Conservation (phyloP, 2,797 vertebrate genomes). For the Danio kyathit region DNA sequence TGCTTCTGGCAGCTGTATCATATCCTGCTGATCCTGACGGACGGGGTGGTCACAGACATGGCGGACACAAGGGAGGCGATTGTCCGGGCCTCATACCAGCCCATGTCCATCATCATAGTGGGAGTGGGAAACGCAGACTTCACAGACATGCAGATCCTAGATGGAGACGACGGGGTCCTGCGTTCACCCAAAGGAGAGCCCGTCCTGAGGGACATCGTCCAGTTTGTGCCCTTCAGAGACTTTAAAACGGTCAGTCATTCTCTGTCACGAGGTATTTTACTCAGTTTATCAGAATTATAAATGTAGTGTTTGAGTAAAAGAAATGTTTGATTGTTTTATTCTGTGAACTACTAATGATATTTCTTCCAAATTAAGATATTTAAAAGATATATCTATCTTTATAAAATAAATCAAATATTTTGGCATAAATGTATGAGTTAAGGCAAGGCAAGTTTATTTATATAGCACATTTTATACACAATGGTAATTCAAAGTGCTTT, state of each 20-base stretch:
- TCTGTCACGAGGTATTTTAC: neutral
- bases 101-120: slow-evolving; percentile 95
- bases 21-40: slow-evolving; percentile 94
- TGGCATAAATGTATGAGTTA: too few species aligned
- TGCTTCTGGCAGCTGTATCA: slow-evolving; percentile 85
- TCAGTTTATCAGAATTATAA: too few species aligned
- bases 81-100: slow-evolving; percentile 90
- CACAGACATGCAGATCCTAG: slow-evolving; percentile 96
- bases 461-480: too few species aligned
- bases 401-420: too few species aligned
- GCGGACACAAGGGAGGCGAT: slow-evolving; percentile 93
- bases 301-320: too few species aligned
- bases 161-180: slow-evolving; percentile 89
- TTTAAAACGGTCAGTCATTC: slow-evolving; percentile 90
- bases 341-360: too few species aligned
- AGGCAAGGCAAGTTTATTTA: too few species aligned
- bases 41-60: slow-evolving; percentile 95
- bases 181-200: slow-evolving; percentile 91
- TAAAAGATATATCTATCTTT: too few species aligned
- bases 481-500: too few species aligned
- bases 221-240: slow-evolving; percentile 95
- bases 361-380: too few species aligned
- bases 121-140: slow-evolving; percentile 96
- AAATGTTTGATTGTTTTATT: too few species aligned
- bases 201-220: slow-evolving; percentile 91